Conservation (phyloP, 35 echinoderm and acorn worm species). For the Apostichopus californicus region DNA sequence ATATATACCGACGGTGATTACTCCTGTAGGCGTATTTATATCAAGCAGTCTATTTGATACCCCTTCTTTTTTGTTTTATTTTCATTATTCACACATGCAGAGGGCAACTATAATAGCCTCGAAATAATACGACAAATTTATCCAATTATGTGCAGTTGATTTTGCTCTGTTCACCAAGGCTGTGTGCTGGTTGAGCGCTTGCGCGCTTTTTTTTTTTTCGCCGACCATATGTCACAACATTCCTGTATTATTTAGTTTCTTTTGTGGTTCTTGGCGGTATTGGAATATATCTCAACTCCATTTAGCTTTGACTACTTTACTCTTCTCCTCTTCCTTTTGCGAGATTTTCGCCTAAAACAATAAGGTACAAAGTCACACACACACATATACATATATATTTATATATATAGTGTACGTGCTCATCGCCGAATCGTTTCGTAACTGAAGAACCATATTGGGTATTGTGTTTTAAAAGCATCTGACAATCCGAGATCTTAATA, state of each 20-base stretch:
- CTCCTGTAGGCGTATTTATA: slow-evolving; percentile 3
- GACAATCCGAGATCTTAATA: not conserved
- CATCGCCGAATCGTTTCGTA: not conserved
- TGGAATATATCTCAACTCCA: not conserved
- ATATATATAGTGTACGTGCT: not conserved
- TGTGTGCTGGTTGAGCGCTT: not conserved
- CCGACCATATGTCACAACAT: slow-evolving; percentile 34
- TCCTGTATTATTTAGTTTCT: not conserved
- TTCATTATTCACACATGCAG: not conserved
- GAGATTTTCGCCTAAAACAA: slow-evolving; percentile 13
- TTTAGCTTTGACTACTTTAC: no score
- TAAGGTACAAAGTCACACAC: not conserved
- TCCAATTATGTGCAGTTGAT: not conserved
- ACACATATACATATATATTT: no score
- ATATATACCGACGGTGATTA: not conserved
- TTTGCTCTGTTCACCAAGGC: slow-evolving; percentile 8
- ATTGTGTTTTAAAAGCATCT: not conserved
- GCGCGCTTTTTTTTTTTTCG: not conserved
- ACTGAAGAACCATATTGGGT: not conserved
- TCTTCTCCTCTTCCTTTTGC: not conserved
- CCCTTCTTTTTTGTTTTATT: not conserved
- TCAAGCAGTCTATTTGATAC: not conserved
- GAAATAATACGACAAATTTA: not conserved
- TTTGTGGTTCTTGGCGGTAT: slow-evolving; percentile 8
- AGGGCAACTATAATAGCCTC: not conserved